Conservation (phyloP, 2,113 vertebrate species). For the Lagopus muta region DNA sequence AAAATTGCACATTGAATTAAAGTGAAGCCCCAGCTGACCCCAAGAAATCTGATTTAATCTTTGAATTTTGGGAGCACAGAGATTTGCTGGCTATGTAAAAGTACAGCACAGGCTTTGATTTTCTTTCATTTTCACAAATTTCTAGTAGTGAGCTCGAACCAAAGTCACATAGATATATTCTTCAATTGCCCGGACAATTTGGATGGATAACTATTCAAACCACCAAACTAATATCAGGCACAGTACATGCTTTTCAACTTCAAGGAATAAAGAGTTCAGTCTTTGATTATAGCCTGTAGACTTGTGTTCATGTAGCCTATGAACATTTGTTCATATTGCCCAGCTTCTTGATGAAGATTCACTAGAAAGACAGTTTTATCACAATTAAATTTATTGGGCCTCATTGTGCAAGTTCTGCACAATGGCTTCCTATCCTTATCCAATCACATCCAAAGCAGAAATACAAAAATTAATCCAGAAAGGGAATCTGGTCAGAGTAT, state of each 20-base stretch:
- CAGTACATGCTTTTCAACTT: accelerated
- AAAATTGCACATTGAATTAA: neutral
- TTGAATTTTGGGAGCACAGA: neutral
- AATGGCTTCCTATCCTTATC: neutral
- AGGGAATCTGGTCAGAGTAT: neutral
- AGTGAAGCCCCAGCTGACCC: neutral
- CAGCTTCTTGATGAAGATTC: neutral
- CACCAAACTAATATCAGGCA: neutral
- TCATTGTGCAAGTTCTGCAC: neutral
- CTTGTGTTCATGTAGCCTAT: neutral
- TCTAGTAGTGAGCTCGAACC: neutral
- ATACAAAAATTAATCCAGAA: neutral
- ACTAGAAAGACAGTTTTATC: neutral
- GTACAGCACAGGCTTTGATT: neutral
- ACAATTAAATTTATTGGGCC: neutral
- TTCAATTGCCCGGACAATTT: neutral
- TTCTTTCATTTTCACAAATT: neutral
- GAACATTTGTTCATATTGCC: neutral
- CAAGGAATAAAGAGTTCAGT: neutral
- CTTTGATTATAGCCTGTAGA: neutral
- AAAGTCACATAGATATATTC: neutral
- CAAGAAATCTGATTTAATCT: neutral
- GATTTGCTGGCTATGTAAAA: neutral
- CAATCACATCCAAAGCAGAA: neutral
- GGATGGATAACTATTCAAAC: neutral